A percentile compares a stretch with the other conserved stretches of the same genome.
These are phyloP conservation scores for Conchocele bisecta DNA, from an alignment of 2,888 invertebrate species.

Conservation along the genomic window DNA sequence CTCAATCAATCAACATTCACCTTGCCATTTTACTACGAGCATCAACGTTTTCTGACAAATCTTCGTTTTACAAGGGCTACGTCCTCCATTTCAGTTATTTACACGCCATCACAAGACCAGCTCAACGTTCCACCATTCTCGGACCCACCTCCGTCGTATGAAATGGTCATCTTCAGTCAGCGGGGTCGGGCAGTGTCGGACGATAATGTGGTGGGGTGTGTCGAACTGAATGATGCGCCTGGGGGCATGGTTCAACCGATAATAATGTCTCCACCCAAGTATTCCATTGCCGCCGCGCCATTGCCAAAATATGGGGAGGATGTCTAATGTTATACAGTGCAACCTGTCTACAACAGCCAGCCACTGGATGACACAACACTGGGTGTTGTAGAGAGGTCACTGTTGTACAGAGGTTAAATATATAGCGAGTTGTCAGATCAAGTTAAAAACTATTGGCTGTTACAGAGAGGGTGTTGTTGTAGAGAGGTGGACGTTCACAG, in stretches of 20 bases:
- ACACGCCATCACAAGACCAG: conserved; percentile 77
- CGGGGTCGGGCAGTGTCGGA: conserved; percentile 36
- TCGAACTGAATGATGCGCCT: conserved; percentile 43
- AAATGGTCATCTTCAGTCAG: conserved; percentile 62
- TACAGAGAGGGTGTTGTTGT: too few species aligned
- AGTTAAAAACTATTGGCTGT: too few species aligned
- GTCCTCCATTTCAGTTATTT: conserved; percentile 66
- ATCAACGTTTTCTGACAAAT: background rate
- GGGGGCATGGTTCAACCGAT: conserved; percentile 49
- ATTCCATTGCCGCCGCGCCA: conserved; percentile 71
- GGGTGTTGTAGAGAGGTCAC: too few species aligned
- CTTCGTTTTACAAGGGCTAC: too few species aligned
- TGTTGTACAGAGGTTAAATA: too few species aligned
- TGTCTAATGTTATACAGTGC: too few species aligned
- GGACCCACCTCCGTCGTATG: conserved; percentile 76
- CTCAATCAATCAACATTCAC: too few species aligned
- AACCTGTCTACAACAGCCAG: too few species aligned
- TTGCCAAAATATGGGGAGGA: conserved; percentile 69
- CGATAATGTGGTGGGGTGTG: conserved; percentile 34
- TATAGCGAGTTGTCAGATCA: too few species aligned
- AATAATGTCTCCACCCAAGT: conserved; percentile 75
- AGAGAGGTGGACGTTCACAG: too few species aligned
- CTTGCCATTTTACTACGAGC: background rate
- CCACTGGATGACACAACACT: too few species aligned
- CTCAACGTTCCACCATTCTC: conserved; percentile 60